Evolutionary conservation across 2,888 invertebrate species (phyloP).

Genomic region (Netelia fuscicornis): DNA sequence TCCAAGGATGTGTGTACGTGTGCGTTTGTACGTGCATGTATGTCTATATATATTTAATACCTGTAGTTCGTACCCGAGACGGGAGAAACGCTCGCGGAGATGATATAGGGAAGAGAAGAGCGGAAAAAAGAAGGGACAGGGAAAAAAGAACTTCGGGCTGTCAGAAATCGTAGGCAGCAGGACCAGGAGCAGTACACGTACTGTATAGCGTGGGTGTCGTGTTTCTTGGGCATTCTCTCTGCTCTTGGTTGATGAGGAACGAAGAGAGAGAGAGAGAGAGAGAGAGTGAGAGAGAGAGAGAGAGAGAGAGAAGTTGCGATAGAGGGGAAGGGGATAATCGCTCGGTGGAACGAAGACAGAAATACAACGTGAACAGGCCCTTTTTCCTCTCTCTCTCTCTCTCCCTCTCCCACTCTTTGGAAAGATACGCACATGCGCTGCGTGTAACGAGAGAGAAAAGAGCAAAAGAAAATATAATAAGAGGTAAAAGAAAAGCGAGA

Average conservation of each 20-base stretch:
- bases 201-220: conserved; percentile 52
- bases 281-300: too few relatives aligned
- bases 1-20: too few relatives aligned
- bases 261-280: neutral
- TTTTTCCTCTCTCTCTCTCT: conserved; percentile 11
- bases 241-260: conserved; percentile 29
- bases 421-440: conserved; percentile 31
- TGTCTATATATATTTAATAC: conserved; percentile 1
- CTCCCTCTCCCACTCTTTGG: neutral
- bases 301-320: conserved; percentile 24
- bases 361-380: conserved; percentile 48
- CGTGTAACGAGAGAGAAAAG: conserved; percentile 55
- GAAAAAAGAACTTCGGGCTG: neutral
- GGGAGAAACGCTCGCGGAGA: conserved; percentile 68
- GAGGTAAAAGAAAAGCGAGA: conserved; percentile 47
- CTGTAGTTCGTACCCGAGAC: neutral
- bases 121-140: conserved; percentile 20
- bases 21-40: neutral
- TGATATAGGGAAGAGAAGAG: conserved; percentile 69
- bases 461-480: conserved; percentile 46
- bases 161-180: conserved; percentile 58
- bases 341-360: conserved; percentile 55
- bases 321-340: conserved; percentile 63
- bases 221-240: conserved; percentile 19
- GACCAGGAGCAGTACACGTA: conserved; percentile 54